Conservation (phyloP, 2,113 vertebrate species). For the Elaphurus davidianus region DNA sequence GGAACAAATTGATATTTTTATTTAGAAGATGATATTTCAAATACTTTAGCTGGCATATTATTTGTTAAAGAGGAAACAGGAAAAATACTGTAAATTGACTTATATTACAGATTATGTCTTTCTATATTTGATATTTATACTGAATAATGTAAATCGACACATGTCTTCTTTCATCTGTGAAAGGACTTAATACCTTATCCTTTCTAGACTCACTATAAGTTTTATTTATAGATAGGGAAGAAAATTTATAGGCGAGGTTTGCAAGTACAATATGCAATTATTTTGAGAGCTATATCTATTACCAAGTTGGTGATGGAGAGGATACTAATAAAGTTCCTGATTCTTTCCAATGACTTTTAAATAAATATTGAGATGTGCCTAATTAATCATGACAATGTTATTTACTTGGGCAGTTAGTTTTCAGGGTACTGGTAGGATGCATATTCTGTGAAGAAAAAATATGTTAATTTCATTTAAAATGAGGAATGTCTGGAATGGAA, state of each 20-base stretch:
- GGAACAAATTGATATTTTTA: conserved; percentile 51
- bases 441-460: neutral
- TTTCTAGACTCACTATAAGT: neutral
- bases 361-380: neutral
- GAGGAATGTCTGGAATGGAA: neutral
- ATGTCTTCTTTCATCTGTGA: conserved; percentile 56
- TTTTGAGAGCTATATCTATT: conserved; percentile 5
- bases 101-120: conserved; percentile 28
- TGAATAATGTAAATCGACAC: conserved; percentile 41
- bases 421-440: neutral
- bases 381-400: neutral
- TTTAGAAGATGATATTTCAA: conserved; percentile 55
- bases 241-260: neutral
- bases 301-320: neutral
- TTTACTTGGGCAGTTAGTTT: conserved; percentile 1
- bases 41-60: neutral
- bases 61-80: conserved; percentile 47
- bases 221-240: conserved; percentile 53
- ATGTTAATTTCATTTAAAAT: neutral
- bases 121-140: conserved; percentile 26
- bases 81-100: conserved; percentile 10
- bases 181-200: conserved; percentile 36
- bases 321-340: neutral
- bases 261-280: conserved; percentile 20
- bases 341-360: neutral